Evolutionary conservation across 2,888 invertebrate species (phyloP).

Genomic region (Brachypalpus laphriformis): DNA sequence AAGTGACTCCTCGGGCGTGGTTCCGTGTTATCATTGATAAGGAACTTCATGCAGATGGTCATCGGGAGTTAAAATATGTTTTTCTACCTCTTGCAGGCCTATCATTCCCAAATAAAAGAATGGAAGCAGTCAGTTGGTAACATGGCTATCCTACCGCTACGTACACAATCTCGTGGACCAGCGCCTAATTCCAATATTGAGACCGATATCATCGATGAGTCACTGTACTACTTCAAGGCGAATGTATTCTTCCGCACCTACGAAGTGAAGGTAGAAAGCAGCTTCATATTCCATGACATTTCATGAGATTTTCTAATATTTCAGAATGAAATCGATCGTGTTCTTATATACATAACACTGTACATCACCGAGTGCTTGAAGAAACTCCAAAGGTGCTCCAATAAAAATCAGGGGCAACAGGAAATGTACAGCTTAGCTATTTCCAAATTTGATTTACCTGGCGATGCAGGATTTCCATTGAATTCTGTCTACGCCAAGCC

Average conservation of each 20-base stretch:
- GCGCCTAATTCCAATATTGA: slow-evolving; percentile 90
- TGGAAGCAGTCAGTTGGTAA: slow-evolving; percentile 92
- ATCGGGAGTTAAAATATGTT: neutral
- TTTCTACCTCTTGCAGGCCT: slow-evolving; percentile 87
- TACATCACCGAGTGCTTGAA: slow-evolving; percentile 99
- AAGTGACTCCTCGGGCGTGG: slow-evolving; percentile 36
- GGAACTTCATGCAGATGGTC: neutral
- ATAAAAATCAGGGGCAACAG: slow-evolving; percentile 93
- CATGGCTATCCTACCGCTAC: slow-evolving; percentile 94
- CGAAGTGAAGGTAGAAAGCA: slow-evolving; percentile 94
- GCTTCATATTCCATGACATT: neutral
- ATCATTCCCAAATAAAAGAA: slow-evolving; percentile 95
- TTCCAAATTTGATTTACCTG: slow-evolving; percentile 97
- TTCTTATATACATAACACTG: slow-evolving; percentile 97
- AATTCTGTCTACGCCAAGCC: slow-evolving; percentile 98
- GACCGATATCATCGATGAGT: slow-evolving; percentile 98
- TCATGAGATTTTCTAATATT: slow-evolving; percentile 77
- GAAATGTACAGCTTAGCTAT: slow-evolving; percentile 98
- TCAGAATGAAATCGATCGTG: slow-evolving; percentile 97
- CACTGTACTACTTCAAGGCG: slow-evolving; percentile 98
- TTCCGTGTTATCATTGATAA: slow-evolving; percentile 40
- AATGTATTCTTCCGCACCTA: slow-evolving; percentile 99
- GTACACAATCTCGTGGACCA: slow-evolving; percentile 96
- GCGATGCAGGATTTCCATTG: slow-evolving; percentile 96
- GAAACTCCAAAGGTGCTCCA: slow-evolving; percentile 94